Conservation (phyloP, 2,113 vertebrate species). For the Calyptomena viridis region DNA sequence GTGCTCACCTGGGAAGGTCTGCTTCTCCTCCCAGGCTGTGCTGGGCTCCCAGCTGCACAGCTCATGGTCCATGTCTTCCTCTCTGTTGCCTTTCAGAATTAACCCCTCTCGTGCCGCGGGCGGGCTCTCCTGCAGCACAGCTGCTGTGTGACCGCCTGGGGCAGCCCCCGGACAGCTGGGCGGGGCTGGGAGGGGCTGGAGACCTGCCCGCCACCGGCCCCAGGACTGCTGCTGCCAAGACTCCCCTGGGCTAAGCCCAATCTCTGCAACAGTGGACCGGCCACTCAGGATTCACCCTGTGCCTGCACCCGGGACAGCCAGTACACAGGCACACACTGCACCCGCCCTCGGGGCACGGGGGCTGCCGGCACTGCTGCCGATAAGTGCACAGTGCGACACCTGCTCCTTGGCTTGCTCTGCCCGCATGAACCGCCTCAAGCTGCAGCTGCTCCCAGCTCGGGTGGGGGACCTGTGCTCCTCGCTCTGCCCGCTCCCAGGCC, state of each 20-base stretch:
- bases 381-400: not conserved
- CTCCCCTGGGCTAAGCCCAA: not conserved
- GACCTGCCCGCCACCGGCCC: not conserved
- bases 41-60: accelerated
- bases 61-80: not conserved
- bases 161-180: not conserved
- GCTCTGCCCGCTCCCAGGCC: not conserved
- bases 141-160: not conserved
- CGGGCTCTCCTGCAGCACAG: not conserved
- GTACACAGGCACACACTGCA: too few species aligned
- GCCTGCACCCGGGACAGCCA: not conserved
- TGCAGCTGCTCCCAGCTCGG: not conserved
- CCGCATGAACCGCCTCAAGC: not conserved
- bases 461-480: accelerated
- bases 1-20: not conserved
- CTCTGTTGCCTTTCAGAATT: constrained; percentile 1
- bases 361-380: not conserved
- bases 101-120: not conserved
- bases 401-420: not conserved
- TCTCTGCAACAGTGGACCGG: not conserved
- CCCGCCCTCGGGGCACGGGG: accelerated
- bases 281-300: constrained; percentile 56
- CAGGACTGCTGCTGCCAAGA: not conserved
- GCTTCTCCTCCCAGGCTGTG: not conserved
- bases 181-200: not conserved